These are phyloP conservation scores for Archivesica marissinica DNA, from an alignment of 1,140 invertebrate species.

Conservation along the genomic window DNA sequence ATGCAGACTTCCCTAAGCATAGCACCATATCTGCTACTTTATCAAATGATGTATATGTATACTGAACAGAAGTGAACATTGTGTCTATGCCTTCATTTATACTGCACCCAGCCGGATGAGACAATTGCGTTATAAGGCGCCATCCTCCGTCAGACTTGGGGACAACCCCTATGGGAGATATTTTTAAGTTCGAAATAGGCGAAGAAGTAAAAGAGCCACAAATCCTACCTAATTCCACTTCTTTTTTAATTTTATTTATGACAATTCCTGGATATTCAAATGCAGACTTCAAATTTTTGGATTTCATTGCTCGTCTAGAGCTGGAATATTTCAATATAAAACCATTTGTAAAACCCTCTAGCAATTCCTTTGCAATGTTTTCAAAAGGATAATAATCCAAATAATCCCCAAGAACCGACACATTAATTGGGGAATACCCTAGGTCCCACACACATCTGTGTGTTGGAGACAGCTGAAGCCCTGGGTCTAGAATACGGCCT, in stretches of 20 bases:
- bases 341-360: conserved; percentile 41
- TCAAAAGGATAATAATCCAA: background rate
- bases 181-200: conserved; percentile 18
- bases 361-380: background rate
- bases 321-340: conserved; percentile 42
- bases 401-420: background rate
- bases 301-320: background rate
- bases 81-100: conserved; percentile 65
- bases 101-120: conserved; percentile 28
- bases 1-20: conserved; percentile 21
- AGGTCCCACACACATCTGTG: too few relatives aligned
- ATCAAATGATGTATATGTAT: conserved; percentile 61
- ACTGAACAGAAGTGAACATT: conserved; percentile 47
- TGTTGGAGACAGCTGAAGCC: too few relatives aligned
- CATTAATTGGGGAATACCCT: background rate
- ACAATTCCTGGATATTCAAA: background rate
- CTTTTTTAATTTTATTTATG: conserved; percentile 25
- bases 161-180: conserved; percentile 30
- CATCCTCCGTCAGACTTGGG: background rate
- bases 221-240: conserved; percentile 25
- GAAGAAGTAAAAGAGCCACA: conserved; percentile 11
- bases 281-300: conserved; percentile 40
- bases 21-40: conserved; percentile 57
- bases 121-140: conserved; percentile 50
- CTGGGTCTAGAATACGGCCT: too few relatives aligned